Conservation (phyloP, 2,113 vertebrate genomes). For the Galbula dea region DNA sequence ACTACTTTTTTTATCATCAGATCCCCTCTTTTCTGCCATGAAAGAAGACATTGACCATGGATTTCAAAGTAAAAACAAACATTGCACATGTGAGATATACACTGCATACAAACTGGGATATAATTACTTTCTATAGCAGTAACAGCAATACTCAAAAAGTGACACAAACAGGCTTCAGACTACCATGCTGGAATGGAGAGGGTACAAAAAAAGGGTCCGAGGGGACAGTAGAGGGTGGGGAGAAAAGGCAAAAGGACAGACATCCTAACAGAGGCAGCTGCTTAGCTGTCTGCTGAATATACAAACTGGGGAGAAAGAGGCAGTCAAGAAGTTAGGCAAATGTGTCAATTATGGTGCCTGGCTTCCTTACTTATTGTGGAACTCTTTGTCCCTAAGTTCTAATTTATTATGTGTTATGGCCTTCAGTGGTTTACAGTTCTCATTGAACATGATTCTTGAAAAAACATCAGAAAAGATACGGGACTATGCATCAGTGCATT, state of each 20-base stretch:
- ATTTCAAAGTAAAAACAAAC: constrained; percentile 76
- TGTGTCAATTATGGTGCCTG: background rate
- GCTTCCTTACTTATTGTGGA: constrained; percentile 33
- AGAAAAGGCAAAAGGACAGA: background rate
- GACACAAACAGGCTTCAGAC: background rate
- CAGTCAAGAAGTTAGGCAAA: background rate
- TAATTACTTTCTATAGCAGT: background rate
- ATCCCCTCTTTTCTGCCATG: constrained; percentile 88
- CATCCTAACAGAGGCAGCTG: background rate
- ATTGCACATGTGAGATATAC: constrained; percentile 53
- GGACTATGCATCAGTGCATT: background rate
- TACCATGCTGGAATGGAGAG: constrained; percentile 21
- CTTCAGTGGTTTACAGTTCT: background rate
- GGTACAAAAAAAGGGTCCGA: background rate
- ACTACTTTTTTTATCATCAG: constrained; percentile 93
- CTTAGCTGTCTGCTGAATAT: background rate
- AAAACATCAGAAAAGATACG: background rate
- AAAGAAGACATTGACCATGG: constrained; percentile 79
- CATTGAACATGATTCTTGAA: background rate
- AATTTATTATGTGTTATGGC: background rate
- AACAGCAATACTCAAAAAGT: background rate
- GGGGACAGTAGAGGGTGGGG: background rate
- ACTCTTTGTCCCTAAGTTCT: background rate
- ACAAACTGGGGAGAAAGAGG: background rate
- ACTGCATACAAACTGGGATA: constrained; percentile 3